These are phyloP conservation scores for Brachionus plicatilis DNA, from an alignment of 1,140 invertebrate genomes.

Conservation along the genomic window DNA sequence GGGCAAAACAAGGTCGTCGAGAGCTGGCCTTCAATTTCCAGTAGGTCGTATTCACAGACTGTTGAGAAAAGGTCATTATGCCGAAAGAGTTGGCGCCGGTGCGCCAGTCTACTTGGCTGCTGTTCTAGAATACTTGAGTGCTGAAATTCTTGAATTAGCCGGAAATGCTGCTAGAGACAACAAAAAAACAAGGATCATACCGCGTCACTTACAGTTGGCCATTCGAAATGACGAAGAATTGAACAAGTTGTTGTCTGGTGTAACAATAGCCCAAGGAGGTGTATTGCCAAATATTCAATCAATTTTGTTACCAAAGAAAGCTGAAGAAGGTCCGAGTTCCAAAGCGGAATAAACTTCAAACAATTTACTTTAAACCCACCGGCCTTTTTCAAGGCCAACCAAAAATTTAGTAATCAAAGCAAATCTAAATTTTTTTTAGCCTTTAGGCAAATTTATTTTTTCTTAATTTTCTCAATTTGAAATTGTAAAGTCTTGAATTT, in stretches of 20 bases:
- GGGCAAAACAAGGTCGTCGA: no score
- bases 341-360: background rate
- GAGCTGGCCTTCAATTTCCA: no score
- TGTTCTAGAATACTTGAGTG: no score
- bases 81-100: slow-evolving; percentile 45
- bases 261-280: slow-evolving; percentile 55
- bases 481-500: no score
- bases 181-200: no score
- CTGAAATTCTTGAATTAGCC: no score
- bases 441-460: no score
- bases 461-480: no score
- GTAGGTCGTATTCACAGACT: no score
- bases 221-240: slow-evolving; percentile 55
- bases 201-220: slow-evolving; percentile 44
- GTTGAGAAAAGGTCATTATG: no score
- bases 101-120: no score
- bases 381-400: slow-evolving; percentile 19
- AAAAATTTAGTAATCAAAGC: background rate
- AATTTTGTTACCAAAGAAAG: slow-evolving; percentile 50
- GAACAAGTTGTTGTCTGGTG: slow-evolving; percentile 51
- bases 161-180: no score
- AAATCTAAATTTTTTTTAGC: background rate
- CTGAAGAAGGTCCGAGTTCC: slow-evolving; percentile 39
- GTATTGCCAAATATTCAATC: slow-evolving; percentile 55
- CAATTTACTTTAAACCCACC: background rate